A percentile compares a stretch with the other conserved stretches of the same genome.
These are phyloP conservation scores for Cnemophilus loriae DNA, from an alignment of 2,113 vertebrate species.

Conservation along the genomic window DNA sequence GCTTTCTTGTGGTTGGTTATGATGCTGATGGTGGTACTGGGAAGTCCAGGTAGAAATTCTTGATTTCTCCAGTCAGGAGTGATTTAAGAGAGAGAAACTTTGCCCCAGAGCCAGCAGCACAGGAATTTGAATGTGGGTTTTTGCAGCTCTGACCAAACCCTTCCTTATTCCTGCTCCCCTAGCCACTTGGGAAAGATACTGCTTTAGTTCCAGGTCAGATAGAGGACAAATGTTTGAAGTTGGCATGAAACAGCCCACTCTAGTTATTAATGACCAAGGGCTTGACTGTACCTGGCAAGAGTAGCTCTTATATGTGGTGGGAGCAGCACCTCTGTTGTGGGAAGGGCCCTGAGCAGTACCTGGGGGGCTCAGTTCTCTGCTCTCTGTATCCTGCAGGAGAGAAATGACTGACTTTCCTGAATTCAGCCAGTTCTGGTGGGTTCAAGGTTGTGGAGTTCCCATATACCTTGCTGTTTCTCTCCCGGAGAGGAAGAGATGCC, in stretches of 20 bases:
- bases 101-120: not conserved
- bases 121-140: not conserved
- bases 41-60: not conserved
- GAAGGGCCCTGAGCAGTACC: not conserved
- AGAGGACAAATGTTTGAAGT: not conserved
- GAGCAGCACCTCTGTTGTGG: not conserved
- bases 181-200: not conserved
- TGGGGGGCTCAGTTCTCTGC: not conserved
- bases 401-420: not conserved
- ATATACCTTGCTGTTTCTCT: not conserved
- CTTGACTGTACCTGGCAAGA: not conserved
- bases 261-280: not conserved
- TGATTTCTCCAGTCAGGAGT: not conserved
- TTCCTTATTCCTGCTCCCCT: not conserved
- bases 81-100: not conserved
- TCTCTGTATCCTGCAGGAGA: not conserved
- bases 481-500: not conserved
- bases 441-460: not conserved
- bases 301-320: not conserved
- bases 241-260: not conserved
- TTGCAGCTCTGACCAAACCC: not conserved
- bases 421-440: not conserved
- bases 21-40: not conserved
- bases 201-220: not conserved
- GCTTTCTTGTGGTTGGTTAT: not conserved